phyloP scores from a whole-genome alignment of 1,140 invertebrate genomes.

The Arion vulgaris region DNA sequence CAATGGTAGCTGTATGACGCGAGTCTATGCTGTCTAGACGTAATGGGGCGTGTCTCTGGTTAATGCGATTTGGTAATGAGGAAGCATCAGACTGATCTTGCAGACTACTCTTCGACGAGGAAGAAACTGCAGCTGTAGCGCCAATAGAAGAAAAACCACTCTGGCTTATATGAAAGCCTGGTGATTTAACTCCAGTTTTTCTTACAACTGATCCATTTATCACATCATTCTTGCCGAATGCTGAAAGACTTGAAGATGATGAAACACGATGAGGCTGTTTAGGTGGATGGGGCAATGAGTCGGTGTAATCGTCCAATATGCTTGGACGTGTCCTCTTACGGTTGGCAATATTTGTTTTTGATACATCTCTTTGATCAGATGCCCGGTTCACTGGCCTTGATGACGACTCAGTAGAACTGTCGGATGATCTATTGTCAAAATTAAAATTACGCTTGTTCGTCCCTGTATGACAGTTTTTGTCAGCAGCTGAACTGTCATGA shows the following conservation, averaged over 20 bases:
- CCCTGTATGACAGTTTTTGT: slow-evolving; percentile 21
- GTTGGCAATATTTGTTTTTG: slow-evolving; percentile 65
- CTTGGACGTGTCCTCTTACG: slow-evolving; percentile 54
- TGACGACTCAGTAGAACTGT: slow-evolving; percentile 53
- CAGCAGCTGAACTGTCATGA: slow-evolving; percentile 23
- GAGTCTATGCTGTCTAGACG: slow-evolving; percentile 41
- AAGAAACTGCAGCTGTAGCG: slow-evolving; percentile 9
- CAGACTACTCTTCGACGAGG: slow-evolving; percentile 1
- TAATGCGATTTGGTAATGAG: slow-evolving; percentile 2
- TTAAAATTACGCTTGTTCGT: slow-evolving; percentile 37
- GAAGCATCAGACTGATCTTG: slow-evolving; percentile 14
- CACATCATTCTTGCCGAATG: slow-evolving; percentile 35
- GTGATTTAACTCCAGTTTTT: slow-evolving; percentile 37
- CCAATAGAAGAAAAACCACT: slow-evolving; percentile 9
- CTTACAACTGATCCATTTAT: slow-evolving; percentile 44
- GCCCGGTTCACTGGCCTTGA: slow-evolving; percentile 45
- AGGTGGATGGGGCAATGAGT: slow-evolving; percentile 15
- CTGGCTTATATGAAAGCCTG: slow-evolving; percentile 7
- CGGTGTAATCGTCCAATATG: slow-evolving; percentile 15
- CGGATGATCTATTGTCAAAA: slow-evolving; percentile 37
- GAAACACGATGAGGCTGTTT: slow-evolving; percentile 37
- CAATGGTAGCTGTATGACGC: slow-evolving; percentile 23
- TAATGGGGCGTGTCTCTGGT: slow-evolving; percentile 11
- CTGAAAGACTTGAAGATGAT: slow-evolving; percentile 49
- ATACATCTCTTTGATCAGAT: slow-evolving; percentile 56